phyloP scores from a whole-genome alignment of 2,797 vertebrate species.

The Cryptoblepharus egeriae region DNA sequence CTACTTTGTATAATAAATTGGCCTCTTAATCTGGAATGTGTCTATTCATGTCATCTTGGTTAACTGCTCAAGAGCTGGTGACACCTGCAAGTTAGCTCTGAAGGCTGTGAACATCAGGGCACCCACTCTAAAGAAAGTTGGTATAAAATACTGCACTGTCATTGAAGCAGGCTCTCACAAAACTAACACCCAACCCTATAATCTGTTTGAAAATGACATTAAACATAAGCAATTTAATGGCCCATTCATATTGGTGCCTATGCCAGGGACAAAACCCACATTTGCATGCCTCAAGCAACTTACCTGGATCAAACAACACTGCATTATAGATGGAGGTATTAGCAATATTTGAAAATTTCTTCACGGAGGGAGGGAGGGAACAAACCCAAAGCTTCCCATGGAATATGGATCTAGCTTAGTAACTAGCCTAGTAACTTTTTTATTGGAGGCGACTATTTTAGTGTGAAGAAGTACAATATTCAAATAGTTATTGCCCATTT shows the following conservation, averaged over 20 bases:
- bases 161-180: neutral
- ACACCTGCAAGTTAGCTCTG: neutral
- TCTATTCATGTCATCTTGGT: neutral
- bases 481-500: no score
- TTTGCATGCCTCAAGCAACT: neutral
- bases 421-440: no score
- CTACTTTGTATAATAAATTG: neutral
- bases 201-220: slow-evolving; percentile 9
- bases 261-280: neutral
- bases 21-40: neutral
- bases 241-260: no score
- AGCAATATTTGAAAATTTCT: neutral
- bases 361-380: neutral
- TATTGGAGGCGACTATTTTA: no score
- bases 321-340: neutral
- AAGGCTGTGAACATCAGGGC: neutral
- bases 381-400: no score
- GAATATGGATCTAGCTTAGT: no score
- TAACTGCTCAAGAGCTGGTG: no score
- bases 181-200: neutral
- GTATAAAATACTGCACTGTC: neutral
- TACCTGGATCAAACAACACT: neutral
- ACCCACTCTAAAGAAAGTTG: neutral
- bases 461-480: no score
- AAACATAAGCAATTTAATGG: neutral